Evolutionary conservation across 1,140 invertebrate genomes (phyloP), one percentile per base, ranked within the genome.

Genomic region (Leptopilina clavipes): DNA sequence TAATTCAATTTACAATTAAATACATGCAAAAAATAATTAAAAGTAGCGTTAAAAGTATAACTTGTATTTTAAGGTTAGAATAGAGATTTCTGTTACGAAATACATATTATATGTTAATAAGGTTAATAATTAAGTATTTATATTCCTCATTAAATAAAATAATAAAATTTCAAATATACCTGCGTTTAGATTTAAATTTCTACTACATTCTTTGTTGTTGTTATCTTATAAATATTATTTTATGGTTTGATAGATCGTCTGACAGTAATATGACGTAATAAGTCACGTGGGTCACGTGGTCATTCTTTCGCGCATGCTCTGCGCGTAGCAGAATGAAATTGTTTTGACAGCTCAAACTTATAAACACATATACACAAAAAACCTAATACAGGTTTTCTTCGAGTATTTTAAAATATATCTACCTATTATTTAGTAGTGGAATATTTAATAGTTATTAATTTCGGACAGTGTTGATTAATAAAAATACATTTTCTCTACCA

Each of bases 31-130:
- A 3, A 40, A 40, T 7, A 40, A 40, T 40, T 40, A 40, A 40
- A 40, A 40, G n/a, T n/a, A 40, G 44, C 2, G 1, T 45, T 1
- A n/a, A 45, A 45, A 45, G 11, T 14, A n/a, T n/a, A 45, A 45
- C 14, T 12, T 59, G 11, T n/a, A 65, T 31, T 65, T 65, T 31
- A 12, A 65, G 59, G 59, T 65, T 65, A 65, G 12, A 11, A 31
- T 65, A 7, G 14, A 31, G 14, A n/a, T 65, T 31, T 31, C 5
- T 14, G 11, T n/a, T n/a, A 65, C 12, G 25, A 65, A 65, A 65
- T 37, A 8, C 0, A n/a, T 0, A 14, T 3, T 7, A 6, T 0
- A 8, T 7, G n/a, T 65, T 65, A 31, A 65, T 65, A 65, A 8
- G 0, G n/a, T 65, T 65, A 31, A 65, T 65, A 65, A 31, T 31